Conservation (phyloP, 2,888 invertebrate species). For the Hirudinaria manillensis region DNA sequence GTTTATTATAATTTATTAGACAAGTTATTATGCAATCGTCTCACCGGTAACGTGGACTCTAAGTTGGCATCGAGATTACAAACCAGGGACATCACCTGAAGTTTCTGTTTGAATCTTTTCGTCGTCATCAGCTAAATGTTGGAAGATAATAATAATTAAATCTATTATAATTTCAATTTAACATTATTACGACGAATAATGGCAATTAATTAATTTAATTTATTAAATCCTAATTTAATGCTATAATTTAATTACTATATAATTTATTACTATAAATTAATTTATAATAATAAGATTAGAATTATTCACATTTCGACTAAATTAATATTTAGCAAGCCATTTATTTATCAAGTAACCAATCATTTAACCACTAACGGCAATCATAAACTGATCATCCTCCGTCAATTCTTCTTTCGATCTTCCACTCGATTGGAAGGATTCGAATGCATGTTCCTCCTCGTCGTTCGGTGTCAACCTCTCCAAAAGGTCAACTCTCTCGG, state of each 20-base stretch:
- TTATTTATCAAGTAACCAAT: too few relatives aligned
- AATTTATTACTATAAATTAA: too few relatives aligned
- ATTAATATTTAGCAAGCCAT: too few relatives aligned
- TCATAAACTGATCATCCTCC: slow-evolving; percentile 25
- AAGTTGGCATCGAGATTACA: background rate
- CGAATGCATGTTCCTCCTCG: background rate
- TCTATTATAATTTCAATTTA: too few relatives aligned
- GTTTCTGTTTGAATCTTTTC: slow-evolving; percentile 22
- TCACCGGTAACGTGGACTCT: background rate
- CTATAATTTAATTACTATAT: too few relatives aligned
- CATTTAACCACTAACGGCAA: slow-evolving; percentile 5
- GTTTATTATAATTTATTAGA: background rate
- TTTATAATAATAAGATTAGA: too few relatives aligned
- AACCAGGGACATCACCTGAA: slow-evolving; percentile 14
- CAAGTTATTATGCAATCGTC: background rate
- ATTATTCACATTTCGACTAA: too few relatives aligned
- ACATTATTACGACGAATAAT: too few relatives aligned
- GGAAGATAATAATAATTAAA: too few relatives aligned
- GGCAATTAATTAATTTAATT: too few relatives aligned
- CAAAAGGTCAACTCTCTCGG: slow-evolving; percentile 14
- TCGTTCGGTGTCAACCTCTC: slow-evolving; percentile 12
- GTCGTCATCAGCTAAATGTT: slow-evolving; percentile 14
- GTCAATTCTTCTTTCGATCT: background rate
- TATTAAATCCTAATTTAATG: too few relatives aligned
- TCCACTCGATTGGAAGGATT: background rate